phyloP scores from a whole-genome alignment of 2,113 vertebrate species.

The Passer montanus region DNA sequence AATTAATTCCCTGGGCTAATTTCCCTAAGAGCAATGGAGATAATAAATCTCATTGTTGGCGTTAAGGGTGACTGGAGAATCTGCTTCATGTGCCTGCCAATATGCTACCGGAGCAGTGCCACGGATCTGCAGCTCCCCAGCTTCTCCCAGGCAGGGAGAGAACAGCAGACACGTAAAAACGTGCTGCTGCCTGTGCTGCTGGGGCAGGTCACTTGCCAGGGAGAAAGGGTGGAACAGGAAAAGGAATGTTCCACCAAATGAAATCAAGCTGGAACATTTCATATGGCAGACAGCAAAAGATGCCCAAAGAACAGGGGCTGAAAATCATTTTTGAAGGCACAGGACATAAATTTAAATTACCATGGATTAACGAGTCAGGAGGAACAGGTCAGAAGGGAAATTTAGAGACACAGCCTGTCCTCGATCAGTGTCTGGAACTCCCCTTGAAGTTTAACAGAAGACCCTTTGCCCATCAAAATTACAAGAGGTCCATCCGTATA shows the following conservation, averaged over 20 bases:
- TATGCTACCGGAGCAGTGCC: slow-evolving; percentile 4
- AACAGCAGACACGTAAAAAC: neutral
- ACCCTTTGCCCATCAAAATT: neutral
- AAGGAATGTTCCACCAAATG: neutral
- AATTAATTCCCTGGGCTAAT: slow-evolving; percentile 66
- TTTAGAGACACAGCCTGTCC: neutral
- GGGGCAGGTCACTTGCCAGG: neutral
- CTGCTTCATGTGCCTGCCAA: neutral
- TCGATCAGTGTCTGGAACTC: neutral
- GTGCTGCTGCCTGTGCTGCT: neutral
- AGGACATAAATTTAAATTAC: neutral
- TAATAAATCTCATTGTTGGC: slow-evolving; percentile 63
- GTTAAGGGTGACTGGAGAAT: slow-evolving; percentile 41
- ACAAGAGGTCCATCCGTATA: accelerated
- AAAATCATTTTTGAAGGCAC: neutral
- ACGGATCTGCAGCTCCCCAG: neutral
- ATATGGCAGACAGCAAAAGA: neutral
- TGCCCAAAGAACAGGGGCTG: neutral
- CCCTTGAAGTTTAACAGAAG: neutral
- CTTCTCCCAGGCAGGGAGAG: neutral
- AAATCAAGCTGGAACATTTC: neutral
- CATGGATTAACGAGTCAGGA: neutral
- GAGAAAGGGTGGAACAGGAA: neutral
- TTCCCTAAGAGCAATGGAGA: slow-evolving; percentile 46
- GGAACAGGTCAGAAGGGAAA: neutral